Percentiles rank a stretch among this genome's conserved stretches.
Conservation (phyloP, 1,140 invertebrate species). For the Drosophila trapezifrons region DNA sequence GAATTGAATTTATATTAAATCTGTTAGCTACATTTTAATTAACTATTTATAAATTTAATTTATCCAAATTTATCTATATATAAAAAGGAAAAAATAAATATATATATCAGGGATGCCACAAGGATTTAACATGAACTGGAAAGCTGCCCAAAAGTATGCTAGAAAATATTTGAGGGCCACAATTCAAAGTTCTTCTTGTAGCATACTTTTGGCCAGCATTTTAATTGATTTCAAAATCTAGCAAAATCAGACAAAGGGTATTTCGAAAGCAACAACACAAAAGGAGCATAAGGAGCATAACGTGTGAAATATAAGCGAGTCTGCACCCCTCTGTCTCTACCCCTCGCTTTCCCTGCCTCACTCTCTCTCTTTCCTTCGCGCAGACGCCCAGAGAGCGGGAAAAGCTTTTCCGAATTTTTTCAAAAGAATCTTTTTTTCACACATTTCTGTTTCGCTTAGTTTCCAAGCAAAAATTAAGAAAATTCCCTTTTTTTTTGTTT, state of each 20-base stretch:
- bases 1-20: too few relatives aligned
- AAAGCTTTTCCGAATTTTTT: conserved; percentile 41
- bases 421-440: conserved; percentile 5
- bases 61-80: too few relatives aligned
- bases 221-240: neutral
- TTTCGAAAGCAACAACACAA: conserved; percentile 7
- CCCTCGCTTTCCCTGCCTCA: neutral
- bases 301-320: conserved; percentile 68
- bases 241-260: neutral
- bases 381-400: conserved; percentile 20
- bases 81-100: too few relatives aligned
- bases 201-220: neutral
- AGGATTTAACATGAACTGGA: too few relatives aligned
- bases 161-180: rapidly evolving
- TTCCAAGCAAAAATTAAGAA: conserved; percentile 2
- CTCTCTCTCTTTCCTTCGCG: conserved; percentile 19
- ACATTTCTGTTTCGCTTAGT: conserved; percentile 8
- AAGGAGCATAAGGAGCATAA: conserved; percentile 48
- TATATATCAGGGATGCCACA: too few relatives aligned
- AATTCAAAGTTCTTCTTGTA: too few relatives aligned
- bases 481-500: neutral
- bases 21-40: too few relatives aligned
- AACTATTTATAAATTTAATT: too few relatives aligned
- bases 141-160: neutral
- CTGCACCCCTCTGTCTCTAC: neutral